Evolutionary conservation across 2,797 vertebrate species (phyloP).

Genomic region (Threskiornis aethiopicus): DNA sequence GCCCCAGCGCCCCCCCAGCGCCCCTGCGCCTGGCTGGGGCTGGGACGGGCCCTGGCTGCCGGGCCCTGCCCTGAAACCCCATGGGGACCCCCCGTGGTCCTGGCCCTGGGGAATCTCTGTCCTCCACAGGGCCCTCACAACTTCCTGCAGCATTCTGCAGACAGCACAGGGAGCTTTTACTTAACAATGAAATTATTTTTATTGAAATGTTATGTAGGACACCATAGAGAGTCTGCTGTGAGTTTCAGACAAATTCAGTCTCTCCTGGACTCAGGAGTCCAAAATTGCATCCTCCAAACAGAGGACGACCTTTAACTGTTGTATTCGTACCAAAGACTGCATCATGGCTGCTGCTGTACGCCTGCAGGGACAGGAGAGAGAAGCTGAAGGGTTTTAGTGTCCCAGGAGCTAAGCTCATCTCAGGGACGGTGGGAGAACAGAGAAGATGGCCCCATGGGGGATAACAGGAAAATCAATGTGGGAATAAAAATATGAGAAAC

Average conservation of each 20-base stretch:
- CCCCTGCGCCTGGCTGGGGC: not conserved
- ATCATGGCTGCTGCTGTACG: not conserved
- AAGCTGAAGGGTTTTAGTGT: not conserved
- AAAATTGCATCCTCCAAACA: not conserved
- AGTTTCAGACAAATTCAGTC: not conserved
- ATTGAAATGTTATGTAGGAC: not conserved
- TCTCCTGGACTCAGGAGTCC: not conserved
- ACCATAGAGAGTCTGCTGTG: not conserved
- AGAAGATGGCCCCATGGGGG: not conserved
- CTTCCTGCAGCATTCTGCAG: not conserved
- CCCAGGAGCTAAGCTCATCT: not conserved
- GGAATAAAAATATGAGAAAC: not conserved
- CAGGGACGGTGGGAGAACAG: not conserved
- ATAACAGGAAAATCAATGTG: not conserved
- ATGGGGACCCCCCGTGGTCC: not conserved
- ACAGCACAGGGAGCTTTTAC: not conserved
- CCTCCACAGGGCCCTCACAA: not conserved
- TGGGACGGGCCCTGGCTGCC: not conserved
- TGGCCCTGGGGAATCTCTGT: not conserved
- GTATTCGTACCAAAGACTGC: fast-evolving
- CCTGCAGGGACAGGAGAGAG: not conserved
- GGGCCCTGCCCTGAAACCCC: not conserved
- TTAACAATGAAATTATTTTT: not conserved
- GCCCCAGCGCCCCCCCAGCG: no score
- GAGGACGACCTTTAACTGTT: not conserved